Percentiles rank a stretch among this genome's conserved stretches.
Evolutionary conservation across 1,140 invertebrate genomes (phyloP).

Genomic region (Thereuonema tuberculata): DNA sequence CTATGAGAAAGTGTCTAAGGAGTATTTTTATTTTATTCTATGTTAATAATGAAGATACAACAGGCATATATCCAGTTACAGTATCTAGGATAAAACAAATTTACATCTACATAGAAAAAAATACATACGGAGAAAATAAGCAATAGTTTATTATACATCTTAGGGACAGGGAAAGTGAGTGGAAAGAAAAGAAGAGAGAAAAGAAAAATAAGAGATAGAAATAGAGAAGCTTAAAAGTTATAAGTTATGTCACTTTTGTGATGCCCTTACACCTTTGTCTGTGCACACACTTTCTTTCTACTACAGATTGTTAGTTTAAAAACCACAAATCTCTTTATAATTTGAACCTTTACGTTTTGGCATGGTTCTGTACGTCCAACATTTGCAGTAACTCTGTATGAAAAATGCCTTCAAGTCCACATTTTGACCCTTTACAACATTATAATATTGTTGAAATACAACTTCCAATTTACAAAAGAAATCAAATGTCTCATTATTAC

Average conservation of each 20-base stretch:
- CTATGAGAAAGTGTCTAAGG: no score
- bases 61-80: no score
- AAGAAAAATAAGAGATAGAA: no score
- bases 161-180: no score
- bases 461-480: neutral
- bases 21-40: no score
- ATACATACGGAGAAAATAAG: no score
- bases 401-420: neutral
- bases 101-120: no score
- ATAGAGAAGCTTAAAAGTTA: no score
- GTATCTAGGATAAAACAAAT: no score
- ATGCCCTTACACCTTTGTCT: neutral
- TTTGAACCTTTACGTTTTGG: neutral
- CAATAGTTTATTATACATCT: no score
- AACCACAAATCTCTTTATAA: neutral
- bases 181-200: no score
- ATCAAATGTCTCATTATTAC: neutral
- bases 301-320: neutral
- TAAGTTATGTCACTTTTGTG: neutral
- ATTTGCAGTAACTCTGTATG: neutral
- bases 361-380: neutral
- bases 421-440: neutral
- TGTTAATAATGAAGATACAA: no score
- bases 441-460: neutral
- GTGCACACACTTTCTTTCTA: neutral